Base-by-base conservation (phyloP, 2,888 invertebrate genomes). In the Galeruca laticollis region DNA sequence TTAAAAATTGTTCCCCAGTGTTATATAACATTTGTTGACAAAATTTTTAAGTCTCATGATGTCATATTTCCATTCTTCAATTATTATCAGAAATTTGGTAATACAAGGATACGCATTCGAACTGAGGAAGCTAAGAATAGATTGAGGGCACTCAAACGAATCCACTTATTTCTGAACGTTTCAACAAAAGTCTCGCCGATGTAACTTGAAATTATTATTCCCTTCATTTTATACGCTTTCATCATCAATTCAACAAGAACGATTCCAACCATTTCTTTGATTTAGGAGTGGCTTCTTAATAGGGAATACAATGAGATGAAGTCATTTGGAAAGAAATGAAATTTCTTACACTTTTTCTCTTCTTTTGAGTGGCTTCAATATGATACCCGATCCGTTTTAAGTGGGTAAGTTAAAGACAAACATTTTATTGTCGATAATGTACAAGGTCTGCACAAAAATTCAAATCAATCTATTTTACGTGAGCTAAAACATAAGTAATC, bases 161-260 rank as follows among this genome's bases (percentile, higher is more conserved):
- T 66, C 51, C 66, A 66, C 60, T 66, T 66, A 66, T 57, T 57
- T 21, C 33, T 35, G 66, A 66, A 47, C 60, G 59, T 59, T 66
- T 40, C 35, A 40, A 31, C 57, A 54, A 57, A 59, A 37, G 37
- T 37, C 20, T 9, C 13, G 10, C 21, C 40, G 20, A n/a, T 59
- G 40, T 59, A 59, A 59, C 37, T 59, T 10, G 10, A 40, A 59
- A 59, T 59, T 59, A 59, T 59, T 40, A 59, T 59, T 59, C 59
- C 18, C n/a, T 59, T 18, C 37, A 40, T 40, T 60, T 37, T 20
- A 67, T 43, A 60, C 66, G 49, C 11, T 60, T 37, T 40, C 35
- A 65, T 65, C 57, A 57, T 43, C 65, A 57, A 64, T 43, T 64
- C 18, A 57, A 57, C 33, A 57, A 15, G 57, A 57, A 37, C n/a